These are phyloP conservation scores for Drosophila prolongata DNA, from an alignment of 2,888 invertebrate genomes.

Conservation along the genomic window DNA sequence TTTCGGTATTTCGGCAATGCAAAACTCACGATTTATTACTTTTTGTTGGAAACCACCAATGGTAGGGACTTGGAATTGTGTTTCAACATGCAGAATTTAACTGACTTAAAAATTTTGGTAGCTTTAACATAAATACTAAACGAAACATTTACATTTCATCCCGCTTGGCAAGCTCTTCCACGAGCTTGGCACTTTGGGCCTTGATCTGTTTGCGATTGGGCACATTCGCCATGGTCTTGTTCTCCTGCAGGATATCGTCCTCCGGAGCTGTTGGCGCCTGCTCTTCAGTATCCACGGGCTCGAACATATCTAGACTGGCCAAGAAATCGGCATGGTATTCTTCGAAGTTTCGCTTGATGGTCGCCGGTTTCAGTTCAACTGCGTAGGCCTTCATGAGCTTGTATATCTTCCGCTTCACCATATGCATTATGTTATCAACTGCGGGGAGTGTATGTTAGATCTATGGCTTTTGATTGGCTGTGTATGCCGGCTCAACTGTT, in stretches of 20 bases:
- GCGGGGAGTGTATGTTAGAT: background rate
- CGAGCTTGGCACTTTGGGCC: slow-evolving; percentile 79
- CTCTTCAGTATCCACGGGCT: slow-evolving; percentile 34
- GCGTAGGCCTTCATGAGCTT: slow-evolving; percentile 72
- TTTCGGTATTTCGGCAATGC: slow-evolving; percentile 49
- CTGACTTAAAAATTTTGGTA: slow-evolving; percentile 11
- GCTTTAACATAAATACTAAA: background rate
- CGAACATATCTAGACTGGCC: slow-evolving; percentile 46
- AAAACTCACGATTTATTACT: slow-evolving; percentile 69
- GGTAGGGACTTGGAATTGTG: background rate
- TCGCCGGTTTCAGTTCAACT: slow-evolving; percentile 47
- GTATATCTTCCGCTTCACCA: slow-evolving; percentile 72
- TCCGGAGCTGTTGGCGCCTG: slow-evolving; percentile 35
- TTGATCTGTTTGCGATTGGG: slow-evolving; percentile 82
- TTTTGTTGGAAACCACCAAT: slow-evolving; percentile 22
- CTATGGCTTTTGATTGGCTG: background rate
- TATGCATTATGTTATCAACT: slow-evolving; percentile 75
- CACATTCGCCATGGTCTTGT: slow-evolving; percentile 67
- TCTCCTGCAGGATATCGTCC: slow-evolving; percentile 66
- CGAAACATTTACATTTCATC: slow-evolving; percentile 63
- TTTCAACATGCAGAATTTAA: slow-evolving; percentile 24
- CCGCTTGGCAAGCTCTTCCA: slow-evolving; percentile 82
- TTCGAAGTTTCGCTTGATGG: slow-evolving; percentile 53
- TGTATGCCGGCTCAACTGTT: slow-evolving; percentile 68
- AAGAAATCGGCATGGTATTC: slow-evolving; percentile 75